Evolutionary conservation across 2,113 vertebrate species (phyloP), one percentile per base, ranked within the genome.

Genomic region (Poecilia latipinna): DNA sequence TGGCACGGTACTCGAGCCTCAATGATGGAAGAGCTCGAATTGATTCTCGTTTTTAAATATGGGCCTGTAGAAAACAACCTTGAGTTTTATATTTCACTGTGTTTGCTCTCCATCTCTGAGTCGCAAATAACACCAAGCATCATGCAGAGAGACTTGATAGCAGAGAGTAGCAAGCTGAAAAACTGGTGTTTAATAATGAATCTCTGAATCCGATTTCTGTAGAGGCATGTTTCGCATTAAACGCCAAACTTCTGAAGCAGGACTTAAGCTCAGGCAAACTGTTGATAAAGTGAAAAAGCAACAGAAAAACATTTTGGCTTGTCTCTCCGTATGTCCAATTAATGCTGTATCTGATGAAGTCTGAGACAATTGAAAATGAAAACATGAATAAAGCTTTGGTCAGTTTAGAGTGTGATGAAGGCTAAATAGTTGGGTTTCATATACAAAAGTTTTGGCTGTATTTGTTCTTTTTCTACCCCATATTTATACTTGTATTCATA

Each of bases 151-250:
- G 37, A 8, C 28, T 29, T 22, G 22, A 42, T 28, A 61, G 68
- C 68, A 68, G 60, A 74, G 71, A 68, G 39, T 42, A 74, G 42
- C 28, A 6, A 54, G 12, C 70, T 61, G 42, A 51, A 60, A 71
- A 70, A 66, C 22, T 4, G 12, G 42, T 60, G 33, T 26, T 3
- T 57, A 57, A 10, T 57, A 57, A n/a, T n/a, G 35, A 31, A 60
- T 74, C 57, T 78, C 13, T 33, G 61, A 68, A 80, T 61, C 44
- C 71, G 64, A 65, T 57, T 62, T 69, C 74, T 17, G 31, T 44
- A 5, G 32, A 28, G 65, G 63, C 62, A 33, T 17, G 37, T 65
- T 68, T 24, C 10, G 10, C 51, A 57, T 57, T 10, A 1, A 57
- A 24, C 51, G n/a, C 51, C 22, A n/a, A 62, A 62, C 13, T 15